Conservation (phyloP, 2,888 invertebrate species). For the Tachina lurida region DNA sequence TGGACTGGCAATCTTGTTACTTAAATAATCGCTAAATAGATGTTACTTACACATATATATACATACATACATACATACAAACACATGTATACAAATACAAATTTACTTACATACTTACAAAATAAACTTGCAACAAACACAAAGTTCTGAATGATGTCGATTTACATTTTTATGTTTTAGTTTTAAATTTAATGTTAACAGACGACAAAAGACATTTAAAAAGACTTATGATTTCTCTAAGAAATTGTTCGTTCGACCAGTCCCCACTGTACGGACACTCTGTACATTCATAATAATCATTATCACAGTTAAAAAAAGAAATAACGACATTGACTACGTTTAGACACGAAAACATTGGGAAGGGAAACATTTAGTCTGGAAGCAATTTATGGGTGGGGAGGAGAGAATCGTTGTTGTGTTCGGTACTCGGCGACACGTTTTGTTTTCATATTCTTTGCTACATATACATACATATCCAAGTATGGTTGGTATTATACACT, state of each 20-base stretch:
- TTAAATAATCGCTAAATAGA: slow-evolving; percentile 66
- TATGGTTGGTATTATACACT: too few species aligned
- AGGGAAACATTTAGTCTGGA: too few species aligned
- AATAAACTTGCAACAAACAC: slow-evolving; percentile 8
- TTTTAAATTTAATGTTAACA: not conserved
- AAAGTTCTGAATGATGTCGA: not conserved
- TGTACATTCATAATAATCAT: not conserved
- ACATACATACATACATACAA: slow-evolving; percentile 12
- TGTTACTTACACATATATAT: slow-evolving; percentile 61
- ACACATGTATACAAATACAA: slow-evolving; percentile 5
- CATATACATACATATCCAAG: too few species aligned
- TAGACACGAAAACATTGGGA: too few species aligned
- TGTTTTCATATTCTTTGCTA: too few species aligned
- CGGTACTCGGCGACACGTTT: too few species aligned
- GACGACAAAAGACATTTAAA: slow-evolving; percentile 4
- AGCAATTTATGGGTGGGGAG: too few species aligned
- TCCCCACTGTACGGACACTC: not conserved
- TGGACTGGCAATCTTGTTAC: slow-evolving; percentile 65
- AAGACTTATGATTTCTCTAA: slow-evolving; percentile 27
- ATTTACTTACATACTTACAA: not conserved
- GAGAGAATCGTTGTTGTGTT: too few species aligned
- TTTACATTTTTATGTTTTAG: not conserved
- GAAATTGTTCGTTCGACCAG: slow-evolving; percentile 17
- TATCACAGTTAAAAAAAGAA: not conserved
- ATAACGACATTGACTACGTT: too few species aligned